Evolutionary conservation across 2,797 vertebrate genomes (phyloP), one percentile per base, ranked within the genome.

Genomic region (Aulostomus chinensis): DNA sequence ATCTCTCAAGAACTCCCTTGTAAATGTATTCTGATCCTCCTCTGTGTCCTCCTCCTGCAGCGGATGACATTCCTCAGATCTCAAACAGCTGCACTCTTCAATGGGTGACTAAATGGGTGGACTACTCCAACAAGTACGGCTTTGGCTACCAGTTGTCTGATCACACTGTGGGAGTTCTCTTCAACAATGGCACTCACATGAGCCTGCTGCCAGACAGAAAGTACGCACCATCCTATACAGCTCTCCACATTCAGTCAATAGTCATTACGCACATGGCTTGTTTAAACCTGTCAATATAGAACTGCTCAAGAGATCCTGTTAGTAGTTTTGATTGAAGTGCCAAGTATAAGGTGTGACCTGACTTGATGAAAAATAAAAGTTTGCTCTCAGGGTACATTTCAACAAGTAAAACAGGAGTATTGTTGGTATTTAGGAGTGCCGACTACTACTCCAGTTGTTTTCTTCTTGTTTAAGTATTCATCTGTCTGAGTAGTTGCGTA

Each of bases 21-120:
- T 22, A 12, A 56, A 40, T 45, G 45, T 46, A 13, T 15, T 52
- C 38, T 68, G 60, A 78, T 49, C 12, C 55, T 56, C 41, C 26
- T 47, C 14, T 61, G 25, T 64, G 20, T 58, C 69, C 31, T 41
- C 58, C 4, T 48, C 42, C 41, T 47, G 7, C 76, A 93, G 93
- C 92, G 1, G 93, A 94, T 16, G 83, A 86, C 69, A 92, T 95
- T 68, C 95, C 96, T 50, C 94, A 93, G 65, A 88, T 92, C 55
- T 92, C 92, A 50, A 80, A 92, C 52, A 89, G 88, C 74, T 76
- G 89, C 18, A 94, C 83, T 41, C 94, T 98, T 79, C 96, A 96
- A 43, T 99, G 97, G 97, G 96, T 99, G 80, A 99, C 96, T 49
- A 99, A 99, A 80, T 99, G 97, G 97, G 96, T 99, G 53, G 97